Conservation (phyloP, 2,113 vertebrate genomes). For the Crotalus viridis region DNA sequence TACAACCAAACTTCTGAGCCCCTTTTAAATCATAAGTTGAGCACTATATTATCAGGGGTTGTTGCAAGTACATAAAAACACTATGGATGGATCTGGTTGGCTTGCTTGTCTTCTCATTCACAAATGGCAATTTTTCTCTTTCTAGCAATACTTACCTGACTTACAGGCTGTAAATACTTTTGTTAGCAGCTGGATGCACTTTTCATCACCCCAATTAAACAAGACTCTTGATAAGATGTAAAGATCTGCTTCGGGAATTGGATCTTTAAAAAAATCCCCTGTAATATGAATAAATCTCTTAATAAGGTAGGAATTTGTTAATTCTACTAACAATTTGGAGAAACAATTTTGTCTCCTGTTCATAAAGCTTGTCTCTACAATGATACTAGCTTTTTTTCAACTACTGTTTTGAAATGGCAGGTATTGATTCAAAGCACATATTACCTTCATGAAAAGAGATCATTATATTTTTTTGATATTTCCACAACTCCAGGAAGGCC, state of each 20-base stretch:
- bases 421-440: fast-evolving
- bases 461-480: constrained; percentile 69
- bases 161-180: too few relatives aligned
- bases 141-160: too few relatives aligned
- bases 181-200: not conserved
- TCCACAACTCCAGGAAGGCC: constrained; percentile 79
- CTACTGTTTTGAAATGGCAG: not conserved
- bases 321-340: not conserved
- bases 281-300: not conserved
- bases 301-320: not conserved
- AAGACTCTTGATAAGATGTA: constrained; percentile 86
- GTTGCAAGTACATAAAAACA: too few relatives aligned
- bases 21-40: too few relatives aligned
- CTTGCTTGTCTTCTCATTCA: too few relatives aligned
- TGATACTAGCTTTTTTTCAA: not conserved
- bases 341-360: not conserved
- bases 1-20: too few relatives aligned
- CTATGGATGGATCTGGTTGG: too few relatives aligned
- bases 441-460: constrained; percentile 79
- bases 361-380: constrained; percentile 69
- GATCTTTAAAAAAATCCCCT: constrained; percentile 57
- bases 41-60: too few relatives aligned
- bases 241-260: constrained; percentile 80
- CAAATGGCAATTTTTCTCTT: too few relatives aligned
- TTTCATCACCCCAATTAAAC: constrained; percentile 81